These are phyloP conservation scores for Uloborus diversus DNA, from an alignment of 1,140 invertebrate species.

Conservation along the genomic window DNA sequence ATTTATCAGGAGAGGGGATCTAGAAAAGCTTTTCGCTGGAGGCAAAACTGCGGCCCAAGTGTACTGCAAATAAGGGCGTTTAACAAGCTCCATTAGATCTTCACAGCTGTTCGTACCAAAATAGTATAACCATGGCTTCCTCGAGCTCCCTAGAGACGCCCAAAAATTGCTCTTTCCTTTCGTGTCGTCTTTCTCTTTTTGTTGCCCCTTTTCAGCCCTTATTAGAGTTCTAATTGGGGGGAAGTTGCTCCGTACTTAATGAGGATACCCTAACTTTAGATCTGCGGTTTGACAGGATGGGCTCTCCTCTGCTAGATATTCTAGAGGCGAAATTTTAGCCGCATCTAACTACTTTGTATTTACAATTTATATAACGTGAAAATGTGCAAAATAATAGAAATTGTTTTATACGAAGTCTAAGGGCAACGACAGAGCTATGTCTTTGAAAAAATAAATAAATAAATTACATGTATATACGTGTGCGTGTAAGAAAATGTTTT, in stretches of 20 bases:
- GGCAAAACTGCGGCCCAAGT: slow-evolving; percentile 36
- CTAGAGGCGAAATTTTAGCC: too few species aligned
- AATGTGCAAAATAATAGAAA: too few species aligned
- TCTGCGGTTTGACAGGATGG: not conserved
- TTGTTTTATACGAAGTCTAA: too few species aligned
- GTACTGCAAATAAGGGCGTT: slow-evolving; percentile 55
- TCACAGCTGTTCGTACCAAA: slow-evolving; percentile 44
- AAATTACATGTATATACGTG: too few species aligned
- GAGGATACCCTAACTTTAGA: not conserved
- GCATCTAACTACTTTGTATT: too few species aligned
- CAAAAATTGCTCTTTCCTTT: slow-evolving; percentile 16
- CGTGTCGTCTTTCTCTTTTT: not conserved
- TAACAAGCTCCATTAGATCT: slow-evolving; percentile 55
- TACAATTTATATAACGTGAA: too few species aligned
- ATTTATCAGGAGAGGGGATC: slow-evolving; percentile 36
- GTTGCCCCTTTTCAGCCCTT: not conserved
- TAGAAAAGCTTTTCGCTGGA: slow-evolving; percentile 6
- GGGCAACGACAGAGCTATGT: too few species aligned
- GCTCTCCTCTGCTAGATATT: too few species aligned
- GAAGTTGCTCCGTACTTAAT: slow-evolving; percentile 29
- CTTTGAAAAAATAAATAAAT: too few species aligned
- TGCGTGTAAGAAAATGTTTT: too few species aligned
- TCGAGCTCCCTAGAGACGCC: not conserved
- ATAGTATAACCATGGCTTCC: not conserved
- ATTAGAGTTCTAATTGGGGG: slow-evolving; percentile 11